Evolutionary conservation across 2,888 invertebrate genomes (phyloP).

Genomic region (Smittia sp.): DNA sequence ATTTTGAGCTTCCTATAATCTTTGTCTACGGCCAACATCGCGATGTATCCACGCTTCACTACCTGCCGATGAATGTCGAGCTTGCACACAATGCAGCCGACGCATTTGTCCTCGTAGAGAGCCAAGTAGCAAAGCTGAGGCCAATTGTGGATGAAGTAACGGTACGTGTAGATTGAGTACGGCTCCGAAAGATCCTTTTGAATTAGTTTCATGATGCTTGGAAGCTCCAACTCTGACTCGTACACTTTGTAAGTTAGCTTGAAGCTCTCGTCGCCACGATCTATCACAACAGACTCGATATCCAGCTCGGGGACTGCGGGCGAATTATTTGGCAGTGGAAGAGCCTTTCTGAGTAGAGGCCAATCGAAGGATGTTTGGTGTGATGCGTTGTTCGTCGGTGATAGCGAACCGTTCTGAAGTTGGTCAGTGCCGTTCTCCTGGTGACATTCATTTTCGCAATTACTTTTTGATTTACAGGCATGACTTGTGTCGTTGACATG

Average conservation of each 20-base stretch:
- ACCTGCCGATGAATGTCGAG: constrained; percentile 88
- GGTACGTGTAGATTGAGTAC: constrained; percentile 99
- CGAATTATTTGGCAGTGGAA: too few species aligned
- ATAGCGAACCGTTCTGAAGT: not conserved
- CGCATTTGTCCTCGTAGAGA: constrained; percentile 79
- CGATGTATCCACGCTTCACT: constrained; percentile 94
- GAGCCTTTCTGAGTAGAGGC: not conserved
- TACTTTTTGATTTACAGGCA: not conserved
- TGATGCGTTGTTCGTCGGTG: not conserved
- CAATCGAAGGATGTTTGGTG: constrained; percentile 10
- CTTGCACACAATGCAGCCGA: constrained; percentile 99
- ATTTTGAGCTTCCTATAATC: constrained; percentile 91
- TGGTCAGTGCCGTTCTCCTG: not conserved
- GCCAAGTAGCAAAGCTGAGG: constrained; percentile 97
- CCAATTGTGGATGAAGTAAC: constrained; percentile 99
- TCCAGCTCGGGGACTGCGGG: not conserved
- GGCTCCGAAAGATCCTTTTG: constrained; percentile 99
- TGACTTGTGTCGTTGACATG: constrained; percentile 23
- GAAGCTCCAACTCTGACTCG: constrained; percentile 96
- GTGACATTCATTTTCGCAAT: not conserved
- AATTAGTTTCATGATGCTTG: constrained; percentile 97
- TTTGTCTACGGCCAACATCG: constrained; percentile 98
- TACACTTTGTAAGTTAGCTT: constrained; percentile 65
- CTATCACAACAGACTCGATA: not conserved
- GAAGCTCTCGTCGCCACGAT: not conserved